phyloP scores from a whole-genome alignment of 2,113 vertebrate species.

The Craseonycteris thonglongyai region DNA sequence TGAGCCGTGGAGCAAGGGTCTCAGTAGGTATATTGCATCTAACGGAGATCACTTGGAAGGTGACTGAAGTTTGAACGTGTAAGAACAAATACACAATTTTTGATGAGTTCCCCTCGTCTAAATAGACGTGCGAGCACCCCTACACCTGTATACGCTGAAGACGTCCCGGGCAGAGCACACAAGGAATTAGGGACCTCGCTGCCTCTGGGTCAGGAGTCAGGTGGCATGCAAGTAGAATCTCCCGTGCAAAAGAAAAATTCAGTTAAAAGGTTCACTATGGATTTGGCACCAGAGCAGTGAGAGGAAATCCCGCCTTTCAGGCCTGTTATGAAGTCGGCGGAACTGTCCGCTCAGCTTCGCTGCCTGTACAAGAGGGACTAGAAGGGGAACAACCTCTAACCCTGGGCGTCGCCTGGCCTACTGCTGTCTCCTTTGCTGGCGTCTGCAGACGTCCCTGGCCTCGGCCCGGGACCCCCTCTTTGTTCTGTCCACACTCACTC shows the following conservation, averaged over 20 bases:
- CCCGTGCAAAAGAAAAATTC: not conserved
- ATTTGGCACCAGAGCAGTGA: not conserved
- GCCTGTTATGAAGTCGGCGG: not conserved
- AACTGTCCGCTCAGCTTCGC: not conserved
- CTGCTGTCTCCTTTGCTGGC: not conserved
- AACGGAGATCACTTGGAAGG: no score
- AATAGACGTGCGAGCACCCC: no score
- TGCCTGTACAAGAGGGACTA: not conserved
- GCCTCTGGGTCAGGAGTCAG: not conserved
- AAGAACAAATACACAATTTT: no score
- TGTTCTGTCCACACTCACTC: not conserved
- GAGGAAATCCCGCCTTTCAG: not conserved
- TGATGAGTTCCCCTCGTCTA: no score
- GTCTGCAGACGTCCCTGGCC: not conserved
- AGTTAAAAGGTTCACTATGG: not conserved
- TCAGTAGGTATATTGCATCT: no score
- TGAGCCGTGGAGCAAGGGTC: no score
- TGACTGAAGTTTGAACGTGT: no score
- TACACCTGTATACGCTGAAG: no score
- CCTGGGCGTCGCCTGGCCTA: fast-evolving
- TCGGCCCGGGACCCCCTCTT: not conserved
- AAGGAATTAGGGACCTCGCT: not conserved
- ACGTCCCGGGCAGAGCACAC: not conserved
- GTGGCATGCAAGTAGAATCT: not conserved
- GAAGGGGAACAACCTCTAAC: not conserved